Conservation (phyloP, 2,113 vertebrate genomes). For the Notiomystis cincta region DNA sequence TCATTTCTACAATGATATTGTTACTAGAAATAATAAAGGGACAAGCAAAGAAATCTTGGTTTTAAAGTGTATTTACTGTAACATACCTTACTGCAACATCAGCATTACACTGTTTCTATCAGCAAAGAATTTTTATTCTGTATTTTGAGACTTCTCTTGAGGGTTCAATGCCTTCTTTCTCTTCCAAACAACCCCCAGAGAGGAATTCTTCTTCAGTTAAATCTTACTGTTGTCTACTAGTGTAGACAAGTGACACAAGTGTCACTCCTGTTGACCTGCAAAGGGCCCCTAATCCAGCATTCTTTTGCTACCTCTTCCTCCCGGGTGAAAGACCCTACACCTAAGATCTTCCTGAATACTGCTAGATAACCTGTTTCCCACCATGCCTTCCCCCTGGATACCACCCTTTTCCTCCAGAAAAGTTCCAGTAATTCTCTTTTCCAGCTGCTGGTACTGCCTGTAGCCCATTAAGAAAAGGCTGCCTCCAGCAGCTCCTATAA, state of each 20-base stretch:
- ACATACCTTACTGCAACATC: neutral
- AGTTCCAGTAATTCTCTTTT: neutral
- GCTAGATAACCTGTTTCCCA: neutral
- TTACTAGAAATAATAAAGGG: neutral
- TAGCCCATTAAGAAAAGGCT: neutral
- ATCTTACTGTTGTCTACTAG: neutral
- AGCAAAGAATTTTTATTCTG: neutral
- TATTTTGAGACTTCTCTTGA: neutral
- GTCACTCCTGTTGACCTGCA: neutral
- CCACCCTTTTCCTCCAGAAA: neutral
- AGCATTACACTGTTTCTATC: neutral
- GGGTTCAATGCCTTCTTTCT: neutral
- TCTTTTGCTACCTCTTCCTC: neutral
- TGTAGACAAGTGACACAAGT: neutral
- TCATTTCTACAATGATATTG: neutral
- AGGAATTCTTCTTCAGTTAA: neutral
- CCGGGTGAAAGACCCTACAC: neutral
- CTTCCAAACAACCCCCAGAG: neutral
- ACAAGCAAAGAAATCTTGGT: neutral
- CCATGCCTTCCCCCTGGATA: neutral
- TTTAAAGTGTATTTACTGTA: neutral
- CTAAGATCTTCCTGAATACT: neutral
- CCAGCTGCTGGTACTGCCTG: neutral
- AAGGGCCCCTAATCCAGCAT: neutral
- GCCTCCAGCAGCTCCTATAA: neutral